Base-by-base conservation (phyloP, 1,140 invertebrate species). In the Popillia japonica region DNA sequence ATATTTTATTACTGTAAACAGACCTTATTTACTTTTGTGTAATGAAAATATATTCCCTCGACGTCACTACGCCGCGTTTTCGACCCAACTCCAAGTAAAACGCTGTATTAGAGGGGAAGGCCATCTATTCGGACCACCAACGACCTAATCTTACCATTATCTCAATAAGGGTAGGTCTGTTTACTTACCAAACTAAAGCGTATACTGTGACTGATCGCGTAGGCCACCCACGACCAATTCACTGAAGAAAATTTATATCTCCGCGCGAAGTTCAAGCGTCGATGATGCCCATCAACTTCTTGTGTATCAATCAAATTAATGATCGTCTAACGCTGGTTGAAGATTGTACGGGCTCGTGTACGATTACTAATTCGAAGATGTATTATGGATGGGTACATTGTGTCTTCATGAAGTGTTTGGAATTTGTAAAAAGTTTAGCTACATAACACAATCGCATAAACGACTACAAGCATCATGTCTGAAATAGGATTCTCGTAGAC, bases 1-100 rank as follows among this genome's bases (percentile, higher is more conserved):
- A 68, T 68, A 68, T 74, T 74, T 74, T 74, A 74, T 74, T 74
- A 74, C 41, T 41, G 72, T 74, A 74, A 74, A 74, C 72, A 74
- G 40, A 44, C 17, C n/a, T n/a, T 74, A 74, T 74, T 74, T 74
- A 41, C 72, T 74, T 44, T 74, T 44, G n/a, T 74, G 72, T 74
- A 74, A 74, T 74, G 72, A 74, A 74, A 74, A 74, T 74, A 74
- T 9, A 42, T 11, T 74, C 61, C 72, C 40, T 6, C 14, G 22
- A 55, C 48, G 48, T 55, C 48, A 17, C n/a, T n/a, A 17, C 48
- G 14, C 17, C 48, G n/a, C 9, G 9, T 10, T 3, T n/a, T 48
- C 44, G 9, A 48, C 10, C 44, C 11, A 48, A 55, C 48, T 55
- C 48, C 48, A 6, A n/a, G 0, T 44, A n/a, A 17, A 14, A 20